phyloP scores from a whole-genome alignment of 2,797 vertebrate genomes.

The Clarias fuscus region DNA sequence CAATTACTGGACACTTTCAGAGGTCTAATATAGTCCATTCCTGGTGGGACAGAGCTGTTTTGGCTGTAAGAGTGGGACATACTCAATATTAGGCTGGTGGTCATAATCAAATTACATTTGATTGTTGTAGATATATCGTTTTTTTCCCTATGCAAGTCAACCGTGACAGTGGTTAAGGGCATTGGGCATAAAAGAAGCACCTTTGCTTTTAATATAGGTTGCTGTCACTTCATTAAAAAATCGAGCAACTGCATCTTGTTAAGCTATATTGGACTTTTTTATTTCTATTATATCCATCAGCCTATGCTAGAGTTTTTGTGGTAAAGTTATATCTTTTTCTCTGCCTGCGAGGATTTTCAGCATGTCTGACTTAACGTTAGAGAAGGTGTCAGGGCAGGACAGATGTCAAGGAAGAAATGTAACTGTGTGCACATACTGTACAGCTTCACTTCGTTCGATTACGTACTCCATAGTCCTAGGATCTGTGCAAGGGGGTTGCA shows the following conservation, averaged over 20 bases:
- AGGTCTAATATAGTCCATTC: too few relatives aligned
- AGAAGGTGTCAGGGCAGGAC: background rate
- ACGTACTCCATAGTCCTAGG: background rate
- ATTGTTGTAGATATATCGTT: too few relatives aligned
- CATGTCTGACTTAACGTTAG: background rate
- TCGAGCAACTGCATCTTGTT: background rate
- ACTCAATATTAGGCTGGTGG: too few relatives aligned
- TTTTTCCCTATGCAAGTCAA: too few relatives aligned
- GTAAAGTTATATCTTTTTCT: background rate
- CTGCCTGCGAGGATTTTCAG: background rate
- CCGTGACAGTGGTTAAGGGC: background rate
- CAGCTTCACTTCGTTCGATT: background rate
- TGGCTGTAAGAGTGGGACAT: too few relatives aligned
- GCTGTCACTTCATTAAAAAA: background rate
- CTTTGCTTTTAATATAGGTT: background rate
- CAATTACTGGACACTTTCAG: too few relatives aligned
- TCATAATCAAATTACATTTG: too few relatives aligned
- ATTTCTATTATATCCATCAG: background rate
- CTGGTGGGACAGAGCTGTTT: too few relatives aligned
- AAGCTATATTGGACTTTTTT: background rate
- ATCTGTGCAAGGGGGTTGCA: background rate
- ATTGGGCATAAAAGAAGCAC: too few relatives aligned
- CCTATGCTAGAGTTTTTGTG: background rate
- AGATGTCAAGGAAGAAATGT: background rate
- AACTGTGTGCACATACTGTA: background rate